These are phyloP conservation scores for Oasisia sp. DNA, from an alignment of 2,888 invertebrate genomes.

Conservation along the genomic window DNA sequence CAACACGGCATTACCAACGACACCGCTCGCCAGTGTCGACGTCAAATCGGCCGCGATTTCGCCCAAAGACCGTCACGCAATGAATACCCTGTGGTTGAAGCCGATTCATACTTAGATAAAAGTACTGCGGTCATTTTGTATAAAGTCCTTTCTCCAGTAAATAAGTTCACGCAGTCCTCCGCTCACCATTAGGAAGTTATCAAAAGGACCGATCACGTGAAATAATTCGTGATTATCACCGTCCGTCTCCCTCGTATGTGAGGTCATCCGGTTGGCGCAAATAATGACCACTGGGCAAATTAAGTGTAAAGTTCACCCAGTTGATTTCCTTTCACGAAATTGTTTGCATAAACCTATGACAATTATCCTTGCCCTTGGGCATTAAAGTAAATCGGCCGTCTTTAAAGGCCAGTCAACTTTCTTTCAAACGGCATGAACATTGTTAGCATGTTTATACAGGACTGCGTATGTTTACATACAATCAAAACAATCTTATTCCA, in stretches of 20 bases:
- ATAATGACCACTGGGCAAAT: neutral
- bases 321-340: neutral
- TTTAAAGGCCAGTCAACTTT: constrained; percentile 9
- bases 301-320: neutral
- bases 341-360: neutral
- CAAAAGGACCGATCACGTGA: neutral
- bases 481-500: neutral
- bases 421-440: neutral
- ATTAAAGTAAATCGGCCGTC: neutral
- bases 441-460: constrained; percentile 1
- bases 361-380: neutral
- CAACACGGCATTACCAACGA: neutral
- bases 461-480: neutral
- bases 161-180: neutral
- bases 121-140: neutral
- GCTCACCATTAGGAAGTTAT: neutral
- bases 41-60: neutral
- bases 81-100: neutral
- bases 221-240: constrained; percentile 6
- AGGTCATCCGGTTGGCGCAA: neutral
- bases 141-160: neutral
- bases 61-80: neutral
- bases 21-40: neutral
- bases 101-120: neutral
- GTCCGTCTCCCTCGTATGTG: neutral